Base-by-base conservation (phyloP, 1,140 invertebrate species). In the Cataglyphis hispanica region DNA sequence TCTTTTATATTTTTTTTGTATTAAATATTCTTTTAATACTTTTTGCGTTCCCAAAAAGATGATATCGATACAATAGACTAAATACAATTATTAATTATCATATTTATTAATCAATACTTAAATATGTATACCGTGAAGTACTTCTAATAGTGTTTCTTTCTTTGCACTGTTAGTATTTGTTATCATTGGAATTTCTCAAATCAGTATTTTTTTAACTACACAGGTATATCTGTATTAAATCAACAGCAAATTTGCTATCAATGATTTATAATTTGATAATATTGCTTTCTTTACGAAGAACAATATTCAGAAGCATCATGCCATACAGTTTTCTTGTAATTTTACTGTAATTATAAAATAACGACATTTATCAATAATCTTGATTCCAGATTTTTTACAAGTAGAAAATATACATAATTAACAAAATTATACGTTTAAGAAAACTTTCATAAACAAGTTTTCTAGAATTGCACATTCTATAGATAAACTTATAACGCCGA, bases 371-470 rank as follows among this genome's bases (percentile, higher is more conserved):
- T 16, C 22, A 76, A 10, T 3, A 13, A 22, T n/a, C 31, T 77
- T 27, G 27, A 10, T 80, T 53, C 11, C 8, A 66, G 7, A 53
- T 67, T 8, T 34, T 31, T 43, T 40, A 27, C 10, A 8, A 13
- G 22, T 60, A 84, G 34, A 25, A 16, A 74, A 61, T 4, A 61
- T 63, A 46, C 5, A 40, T 11, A 56, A 40, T 46, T 53, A 88
- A 43, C 66, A 75, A 88, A 89, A 89, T 88, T 78, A 61, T 43
- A 31, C 37, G 11, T 27, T 37, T 25, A 13, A 50, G 43, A 7
- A 10, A 43, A 10, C 40, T 43, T 43, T 2, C 10, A 2, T 63
- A 67, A 87, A 76, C 43, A 81, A 66, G 22, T 1, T 69, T 75
- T 11, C 37, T n/a, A 53, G 80, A 31, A 50, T 69, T 46, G 40